Conservation (phyloP, 2,113 vertebrate genomes). For the Bettongia penicillata region DNA sequence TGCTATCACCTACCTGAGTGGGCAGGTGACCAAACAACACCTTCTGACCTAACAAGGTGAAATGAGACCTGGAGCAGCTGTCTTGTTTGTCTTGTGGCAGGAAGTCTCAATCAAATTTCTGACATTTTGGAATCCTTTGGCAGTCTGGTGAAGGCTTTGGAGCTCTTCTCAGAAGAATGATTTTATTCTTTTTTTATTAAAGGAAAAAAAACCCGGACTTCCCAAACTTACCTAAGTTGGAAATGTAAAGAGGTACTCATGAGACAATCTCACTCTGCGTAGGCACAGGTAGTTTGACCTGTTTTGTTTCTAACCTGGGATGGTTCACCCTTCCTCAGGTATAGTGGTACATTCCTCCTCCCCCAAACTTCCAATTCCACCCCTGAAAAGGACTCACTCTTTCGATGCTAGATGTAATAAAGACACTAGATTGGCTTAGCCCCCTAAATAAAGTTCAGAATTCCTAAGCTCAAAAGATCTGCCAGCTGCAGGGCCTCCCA, state of each 20-base stretch:
- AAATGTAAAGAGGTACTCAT: not conserved
- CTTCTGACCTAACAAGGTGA: not conserved
- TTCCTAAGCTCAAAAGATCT: too few relatives aligned
- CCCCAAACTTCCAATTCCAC: too few relatives aligned
- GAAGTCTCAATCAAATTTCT: not conserved
- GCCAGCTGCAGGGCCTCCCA: too few relatives aligned
- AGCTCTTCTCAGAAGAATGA: not conserved
- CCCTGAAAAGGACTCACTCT: too few relatives aligned
- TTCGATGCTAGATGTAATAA: too few relatives aligned
- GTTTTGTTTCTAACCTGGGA: not conserved
- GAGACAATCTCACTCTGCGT: not conserved
- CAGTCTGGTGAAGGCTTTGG: not conserved
- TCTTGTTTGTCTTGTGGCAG: not conserved
- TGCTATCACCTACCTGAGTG: not conserved
- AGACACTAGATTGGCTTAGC: too few relatives aligned
- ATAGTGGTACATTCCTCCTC: not conserved
- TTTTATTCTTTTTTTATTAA: not conserved
- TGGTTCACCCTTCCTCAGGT: not conserved
- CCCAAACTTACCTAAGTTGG: not conserved
- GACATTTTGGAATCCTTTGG: slow-evolving; percentile 4
- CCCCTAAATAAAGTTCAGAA: too few relatives aligned
- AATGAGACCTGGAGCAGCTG: slow-evolving; percentile 1
- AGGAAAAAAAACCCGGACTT: not conserved
- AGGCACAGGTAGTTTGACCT: not conserved
- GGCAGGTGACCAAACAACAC: not conserved